Conservation (phyloP, 2,113 vertebrate species). For the Hoplias malabaricus region DNA sequence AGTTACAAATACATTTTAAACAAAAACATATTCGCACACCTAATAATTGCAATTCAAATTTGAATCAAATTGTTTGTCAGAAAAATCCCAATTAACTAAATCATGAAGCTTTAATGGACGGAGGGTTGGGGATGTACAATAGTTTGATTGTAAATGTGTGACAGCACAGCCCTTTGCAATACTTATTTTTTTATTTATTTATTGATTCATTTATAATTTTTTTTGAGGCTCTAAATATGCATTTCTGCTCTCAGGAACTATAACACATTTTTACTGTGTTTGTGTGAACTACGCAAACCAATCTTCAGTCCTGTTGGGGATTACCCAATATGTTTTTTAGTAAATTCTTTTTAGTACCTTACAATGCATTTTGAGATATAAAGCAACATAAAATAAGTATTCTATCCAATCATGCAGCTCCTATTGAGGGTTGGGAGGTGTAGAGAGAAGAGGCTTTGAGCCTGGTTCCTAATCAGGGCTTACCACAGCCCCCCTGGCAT, state of each 20-base stretch:
- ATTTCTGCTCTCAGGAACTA: neutral
- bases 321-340: neutral
- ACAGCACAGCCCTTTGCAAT: neutral
- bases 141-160: neutral
- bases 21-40: too few species aligned
- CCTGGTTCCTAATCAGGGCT: slow-evolving; percentile 30
- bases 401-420: neutral
- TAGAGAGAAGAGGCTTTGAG: slow-evolving; percentile 44
- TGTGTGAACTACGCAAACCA: neutral
- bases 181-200: too few species aligned
- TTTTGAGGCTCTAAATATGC: neutral
- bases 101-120: too few species aligned
- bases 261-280: too few species aligned
- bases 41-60: too few species aligned
- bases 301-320: neutral
- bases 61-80: too few species aligned
- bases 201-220: too few species aligned
- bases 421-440: slow-evolving; percentile 18
- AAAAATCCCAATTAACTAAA: too few species aligned
- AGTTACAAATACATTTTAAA: too few species aligned
- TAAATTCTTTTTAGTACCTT: too few species aligned
- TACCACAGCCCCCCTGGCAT: slow-evolving; percentile 42
- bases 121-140: neutral
- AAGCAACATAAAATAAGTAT: neutral
- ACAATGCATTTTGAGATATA: neutral